Evolutionary conservation across 2,113 vertebrate species (phyloP), one percentile per base, ranked within the genome.

Genomic region (Delphinapterus leucas): DNA sequence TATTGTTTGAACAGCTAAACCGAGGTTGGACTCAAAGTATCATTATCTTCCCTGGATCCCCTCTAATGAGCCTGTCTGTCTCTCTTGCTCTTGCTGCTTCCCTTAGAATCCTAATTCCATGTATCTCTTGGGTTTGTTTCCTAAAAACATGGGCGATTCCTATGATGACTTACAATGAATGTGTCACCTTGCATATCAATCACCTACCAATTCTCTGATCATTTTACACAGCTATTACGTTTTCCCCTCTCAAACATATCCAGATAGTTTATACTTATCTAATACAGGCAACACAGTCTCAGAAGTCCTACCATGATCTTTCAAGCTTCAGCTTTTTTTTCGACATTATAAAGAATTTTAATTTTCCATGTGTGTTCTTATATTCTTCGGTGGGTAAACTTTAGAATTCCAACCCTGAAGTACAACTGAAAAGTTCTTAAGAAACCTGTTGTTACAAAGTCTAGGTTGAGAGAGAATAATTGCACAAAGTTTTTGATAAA

Each of bases 401-500:
- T 96, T 97, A 89, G 98, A 98, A 97, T 96, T 96, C 96, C 96
- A 98, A 89, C 90, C 96, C 73, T 95, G 31, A 68, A 85, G 82
- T 97, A 94, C 96, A 98, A 97, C 89, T 33, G 88, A 93, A 97
- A 98, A 77, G 71, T 97, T 98, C 97, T 98, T 91, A 94, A 83
- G 73, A 98, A 98, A 97, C 96, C 76, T n/a, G 6, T 93, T 83
- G 65, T 97, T 98, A 87, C 97, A 97, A 95, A 98, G 97, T 41
- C 65, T 97, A 97, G 96, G 58, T 91, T 98, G 96, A 96, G 97
- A 98, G 98, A 81, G 98, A 98, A 97, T 95, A 98, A 98, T 98
- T 98, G 93, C 79, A 93, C 93, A 97, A 87, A 98, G 83, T 98
- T 98, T 98, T 97, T 98, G 98, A 98, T 98, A 98, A 98, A 98